These are phyloP conservation scores for Phaethon lepturus DNA, from an alignment of 2,113 vertebrate genomes.

Conservation along the genomic window DNA sequence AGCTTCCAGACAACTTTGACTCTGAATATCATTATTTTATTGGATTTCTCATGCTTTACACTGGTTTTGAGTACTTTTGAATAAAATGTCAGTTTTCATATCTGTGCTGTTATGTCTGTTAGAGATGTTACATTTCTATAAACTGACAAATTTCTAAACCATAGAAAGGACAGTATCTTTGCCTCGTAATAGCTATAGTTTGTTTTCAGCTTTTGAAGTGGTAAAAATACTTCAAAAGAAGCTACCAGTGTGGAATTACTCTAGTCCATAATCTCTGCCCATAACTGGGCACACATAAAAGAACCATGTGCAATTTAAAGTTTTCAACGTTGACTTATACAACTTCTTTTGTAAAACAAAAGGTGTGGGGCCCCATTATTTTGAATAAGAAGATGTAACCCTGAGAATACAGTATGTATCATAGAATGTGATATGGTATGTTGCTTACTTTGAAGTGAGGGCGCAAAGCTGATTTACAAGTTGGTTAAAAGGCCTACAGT, in stretches of 20 bases:
- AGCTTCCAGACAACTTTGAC: background rate
- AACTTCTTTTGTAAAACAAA: background rate
- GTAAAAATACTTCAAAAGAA: background rate
- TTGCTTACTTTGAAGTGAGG: background rate
- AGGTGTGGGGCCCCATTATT: background rate
- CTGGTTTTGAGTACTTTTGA: background rate
- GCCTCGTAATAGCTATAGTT: background rate
- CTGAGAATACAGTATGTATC: background rate
- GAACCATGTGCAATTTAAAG: background rate
- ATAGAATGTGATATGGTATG: background rate
- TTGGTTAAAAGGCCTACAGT: background rate
- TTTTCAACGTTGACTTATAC: background rate
- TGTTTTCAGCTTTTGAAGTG: background rate
- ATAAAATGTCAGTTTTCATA: background rate
- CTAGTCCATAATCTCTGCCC: background rate
- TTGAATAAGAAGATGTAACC: background rate
- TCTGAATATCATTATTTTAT: background rate
- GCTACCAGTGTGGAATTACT: background rate
- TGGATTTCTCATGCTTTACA: background rate
- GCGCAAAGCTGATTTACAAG: background rate
- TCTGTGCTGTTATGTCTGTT: background rate
- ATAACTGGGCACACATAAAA: background rate
- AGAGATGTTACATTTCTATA: background rate
- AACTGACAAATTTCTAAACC: background rate
- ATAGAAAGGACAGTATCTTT: background rate